These are phyloP conservation scores for Triplophysa dalaica DNA, from an alignment of 2,113 vertebrate genomes.

Conservation along the genomic window DNA sequence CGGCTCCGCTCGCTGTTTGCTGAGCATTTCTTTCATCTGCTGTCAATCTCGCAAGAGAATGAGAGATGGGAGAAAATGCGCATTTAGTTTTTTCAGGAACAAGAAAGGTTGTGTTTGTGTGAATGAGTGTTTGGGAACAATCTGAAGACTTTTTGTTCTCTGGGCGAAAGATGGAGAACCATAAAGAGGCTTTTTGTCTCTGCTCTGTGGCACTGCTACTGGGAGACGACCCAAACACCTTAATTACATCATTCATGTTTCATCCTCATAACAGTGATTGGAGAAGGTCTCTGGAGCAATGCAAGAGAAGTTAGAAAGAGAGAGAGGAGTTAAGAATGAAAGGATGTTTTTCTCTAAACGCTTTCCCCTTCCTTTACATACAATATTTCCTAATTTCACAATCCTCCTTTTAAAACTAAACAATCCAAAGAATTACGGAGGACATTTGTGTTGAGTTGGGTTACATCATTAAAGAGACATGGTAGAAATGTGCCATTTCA, in stretches of 20 bases:
- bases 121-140: not conserved
- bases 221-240: slow-evolving; percentile 59
- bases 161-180: slow-evolving; percentile 46
- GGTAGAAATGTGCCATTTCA: not conserved
- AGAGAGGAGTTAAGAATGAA: not conserved
- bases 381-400: not conserved
- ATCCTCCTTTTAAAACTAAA: not conserved
- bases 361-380: too few species aligned
- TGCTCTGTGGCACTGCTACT: slow-evolving; percentile 28
- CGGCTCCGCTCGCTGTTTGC: slow-evolving; percentile 56
- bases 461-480: slow-evolving; percentile 10
- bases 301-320: not conserved
- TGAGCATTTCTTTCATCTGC: slow-evolving; percentile 61
- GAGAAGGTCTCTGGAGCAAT: slow-evolving; percentile 58
- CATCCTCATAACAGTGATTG: slow-evolving; percentile 64
- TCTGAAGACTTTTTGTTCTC: slow-evolving; percentile 16
- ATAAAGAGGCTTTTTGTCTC: slow-evolving; percentile 51
- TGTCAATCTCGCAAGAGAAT: slow-evolving; percentile 42
- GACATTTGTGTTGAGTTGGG: not conserved
- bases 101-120: slow-evolving; percentile 11
- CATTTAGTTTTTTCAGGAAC: slow-evolving; percentile 11
- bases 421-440: not conserved
- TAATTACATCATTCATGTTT: slow-evolving; percentile 71
- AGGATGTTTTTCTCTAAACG: not conserved
- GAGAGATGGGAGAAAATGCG: not conserved